Conservation (phyloP, 2,888 invertebrate species). For the Spisula solida region DNA sequence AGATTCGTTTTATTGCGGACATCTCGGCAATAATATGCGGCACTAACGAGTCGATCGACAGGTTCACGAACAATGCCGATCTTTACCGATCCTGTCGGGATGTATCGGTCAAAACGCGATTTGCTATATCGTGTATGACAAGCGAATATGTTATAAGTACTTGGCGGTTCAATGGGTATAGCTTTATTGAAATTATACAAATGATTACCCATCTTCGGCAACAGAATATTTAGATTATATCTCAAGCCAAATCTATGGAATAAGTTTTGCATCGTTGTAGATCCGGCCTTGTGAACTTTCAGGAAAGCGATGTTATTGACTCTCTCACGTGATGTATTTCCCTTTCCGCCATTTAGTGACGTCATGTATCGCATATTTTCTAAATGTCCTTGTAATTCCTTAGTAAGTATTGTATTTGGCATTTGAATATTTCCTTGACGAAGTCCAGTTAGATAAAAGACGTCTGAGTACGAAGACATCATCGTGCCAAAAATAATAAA, state of each 20-base stretch:
- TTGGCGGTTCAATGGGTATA: slow-evolving; percentile 20
- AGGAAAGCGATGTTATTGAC: slow-evolving; percentile 37
- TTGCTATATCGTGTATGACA: slow-evolving; percentile 53
- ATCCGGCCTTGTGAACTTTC: slow-evolving; percentile 58
- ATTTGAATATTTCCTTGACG: too few species aligned
- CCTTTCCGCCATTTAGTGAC: too few species aligned
- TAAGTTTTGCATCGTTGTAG: neutral
- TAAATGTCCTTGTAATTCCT: too few species aligned
- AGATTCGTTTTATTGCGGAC: slow-evolving; percentile 13
- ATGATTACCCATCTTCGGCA: slow-evolving; percentile 35
- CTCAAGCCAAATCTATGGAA: slow-evolving; percentile 51
- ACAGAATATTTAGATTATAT: slow-evolving; percentile 40
- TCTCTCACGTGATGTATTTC: neutral
- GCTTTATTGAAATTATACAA: neutral
- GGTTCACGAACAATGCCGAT: slow-evolving; percentile 64
- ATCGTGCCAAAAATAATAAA: too few species aligned
- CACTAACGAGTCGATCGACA: slow-evolving; percentile 57
- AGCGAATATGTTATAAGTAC: slow-evolving; percentile 42
- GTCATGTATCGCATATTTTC: too few species aligned
- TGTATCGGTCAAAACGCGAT: slow-evolving; percentile 30
- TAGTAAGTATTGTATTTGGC: too few species aligned
- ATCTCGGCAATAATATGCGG: slow-evolving; percentile 48
- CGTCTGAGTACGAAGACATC: too few species aligned
- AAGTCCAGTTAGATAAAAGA: too few species aligned
- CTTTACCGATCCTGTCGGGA: slow-evolving; percentile 57